A percentile compares a stretch with the other conserved stretches of the same genome.
These are phyloP conservation scores for Gobionotothen gibberifrons DNA, from an alignment of 2,797 vertebrate genomes.

Conservation along the genomic window DNA sequence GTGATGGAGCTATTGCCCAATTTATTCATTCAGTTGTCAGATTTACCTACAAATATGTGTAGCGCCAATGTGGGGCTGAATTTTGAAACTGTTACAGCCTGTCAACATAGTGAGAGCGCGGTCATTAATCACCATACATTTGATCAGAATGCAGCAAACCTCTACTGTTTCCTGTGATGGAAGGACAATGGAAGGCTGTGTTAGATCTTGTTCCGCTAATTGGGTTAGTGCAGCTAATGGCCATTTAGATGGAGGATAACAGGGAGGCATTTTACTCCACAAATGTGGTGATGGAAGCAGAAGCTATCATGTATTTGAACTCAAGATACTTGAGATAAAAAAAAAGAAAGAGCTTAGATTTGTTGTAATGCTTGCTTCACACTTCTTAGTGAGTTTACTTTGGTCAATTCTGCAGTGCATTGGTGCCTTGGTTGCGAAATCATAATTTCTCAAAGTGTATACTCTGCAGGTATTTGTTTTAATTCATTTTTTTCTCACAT, in stretches of 20 bases:
- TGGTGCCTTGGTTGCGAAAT: neutral
- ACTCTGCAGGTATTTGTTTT: constrained; percentile 34
- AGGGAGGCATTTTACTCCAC: constrained; percentile 79
- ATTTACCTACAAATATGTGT: constrained; percentile 75
- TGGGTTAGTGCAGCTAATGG: constrained; percentile 86
- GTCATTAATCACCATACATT: constrained; percentile 93
- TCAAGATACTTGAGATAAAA: constrained; percentile 46
- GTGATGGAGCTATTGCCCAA: constrained; percentile 80
- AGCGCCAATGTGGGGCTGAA: constrained; percentile 76
- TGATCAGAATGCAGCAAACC: constrained; percentile 90
- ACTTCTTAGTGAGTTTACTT: constrained; percentile 33
- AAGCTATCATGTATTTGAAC: constrained; percentile 80
- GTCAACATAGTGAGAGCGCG: constrained; percentile 76
- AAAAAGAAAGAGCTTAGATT: neutral
- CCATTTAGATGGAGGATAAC: constrained; percentile 86
- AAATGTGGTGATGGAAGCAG: constrained; percentile 81
- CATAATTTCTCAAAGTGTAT: constrained; percentile 26
- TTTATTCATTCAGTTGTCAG: constrained; percentile 81
- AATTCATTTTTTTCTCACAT: constrained; percentile 6
- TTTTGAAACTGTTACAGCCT: constrained; percentile 71
- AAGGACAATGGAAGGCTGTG: constrained; percentile 80
- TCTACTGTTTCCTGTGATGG: constrained; percentile 86
- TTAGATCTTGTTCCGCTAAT: constrained; percentile 85
- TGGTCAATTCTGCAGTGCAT: neutral
- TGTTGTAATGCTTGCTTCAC: constrained; percentile 33